Conservation (phyloP, 2,113 vertebrate species). For the Pandion haliaetus region DNA sequence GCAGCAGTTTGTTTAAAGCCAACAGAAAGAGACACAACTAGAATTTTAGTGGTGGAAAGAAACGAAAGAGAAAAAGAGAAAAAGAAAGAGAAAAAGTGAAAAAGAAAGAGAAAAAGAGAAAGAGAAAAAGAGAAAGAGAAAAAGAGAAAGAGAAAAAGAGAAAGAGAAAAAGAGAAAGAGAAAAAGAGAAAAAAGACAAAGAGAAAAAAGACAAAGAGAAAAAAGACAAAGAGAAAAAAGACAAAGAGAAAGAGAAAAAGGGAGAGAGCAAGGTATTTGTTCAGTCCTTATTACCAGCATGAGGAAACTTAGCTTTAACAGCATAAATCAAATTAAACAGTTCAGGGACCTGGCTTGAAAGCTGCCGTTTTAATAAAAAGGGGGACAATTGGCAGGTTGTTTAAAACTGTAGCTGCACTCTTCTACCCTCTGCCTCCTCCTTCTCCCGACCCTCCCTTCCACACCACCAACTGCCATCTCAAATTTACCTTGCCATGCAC, state of each 20-base stretch:
- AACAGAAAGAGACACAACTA: slow-evolving; percentile 44
- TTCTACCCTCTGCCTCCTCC: background rate
- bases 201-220: background rate
- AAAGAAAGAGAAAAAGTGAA: rapidly evolving
- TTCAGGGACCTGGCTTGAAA: slow-evolving; percentile 1
- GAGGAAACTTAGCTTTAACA: slow-evolving; percentile 65
- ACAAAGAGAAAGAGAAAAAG: too few species aligned
- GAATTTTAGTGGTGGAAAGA: slow-evolving; percentile 4
- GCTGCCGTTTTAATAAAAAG: slow-evolving; percentile 29
- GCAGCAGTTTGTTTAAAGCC: slow-evolving; percentile 55
- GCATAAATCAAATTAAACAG: slow-evolving; percentile 40
- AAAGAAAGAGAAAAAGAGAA: background rate
- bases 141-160: background rate
- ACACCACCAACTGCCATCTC: slow-evolving; percentile 39
- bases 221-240: rapidly evolving
- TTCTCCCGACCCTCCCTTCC: background rate
- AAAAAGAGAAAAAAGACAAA: too few species aligned
- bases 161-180: background rate
- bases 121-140: too few species aligned
- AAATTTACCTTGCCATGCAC: slow-evolving; percentile 72
- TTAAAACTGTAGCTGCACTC: slow-evolving; percentile 43
- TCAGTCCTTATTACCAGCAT: slow-evolving; percentile 61
- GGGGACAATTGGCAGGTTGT: slow-evolving; percentile 58
- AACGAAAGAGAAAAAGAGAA: background rate
- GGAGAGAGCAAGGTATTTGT: background rate